Evolutionary conservation across 1,140 invertebrate species (phyloP).

Genomic region (Aphis craccivora): DNA sequence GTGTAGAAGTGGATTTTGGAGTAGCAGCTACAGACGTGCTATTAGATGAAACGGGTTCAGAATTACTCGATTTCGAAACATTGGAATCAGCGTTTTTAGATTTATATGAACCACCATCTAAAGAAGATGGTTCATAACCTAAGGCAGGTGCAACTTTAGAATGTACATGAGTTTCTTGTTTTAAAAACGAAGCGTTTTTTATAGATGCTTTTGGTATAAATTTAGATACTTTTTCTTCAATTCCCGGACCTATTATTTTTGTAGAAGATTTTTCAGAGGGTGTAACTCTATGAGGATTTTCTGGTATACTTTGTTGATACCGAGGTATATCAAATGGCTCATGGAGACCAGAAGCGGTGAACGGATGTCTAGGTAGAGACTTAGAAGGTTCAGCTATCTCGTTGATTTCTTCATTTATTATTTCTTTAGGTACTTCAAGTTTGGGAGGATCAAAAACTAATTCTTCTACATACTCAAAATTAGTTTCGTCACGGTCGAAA

Average conservation of each 20-base stretch:
- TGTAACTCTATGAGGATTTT: constrained; percentile 9
- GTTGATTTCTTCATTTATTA: neutral
- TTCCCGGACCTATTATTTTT: constrained; percentile 23
- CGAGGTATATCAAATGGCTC: constrained; percentile 65
- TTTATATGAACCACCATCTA: neutral
- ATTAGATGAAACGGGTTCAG: neutral
- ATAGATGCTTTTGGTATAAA: constrained; percentile 19
- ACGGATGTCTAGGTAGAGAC: constrained; percentile 17
- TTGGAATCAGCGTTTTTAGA: neutral
- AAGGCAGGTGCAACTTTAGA: constrained; percentile 37
- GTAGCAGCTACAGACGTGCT: neutral
- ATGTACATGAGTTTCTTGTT: neutral
- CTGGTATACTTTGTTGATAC: constrained; percentile 67
- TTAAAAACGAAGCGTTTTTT: constrained; percentile 42
- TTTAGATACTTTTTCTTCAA: neutral
- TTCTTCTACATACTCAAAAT: neutral
- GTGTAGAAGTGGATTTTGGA: neutral
- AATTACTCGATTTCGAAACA: neutral
- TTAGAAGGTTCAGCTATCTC: neutral
- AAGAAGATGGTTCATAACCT: constrained; percentile 39
- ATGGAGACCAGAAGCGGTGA: constrained; percentile 61
- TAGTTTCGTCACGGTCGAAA: constrained; percentile 23
- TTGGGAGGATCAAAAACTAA: neutral
- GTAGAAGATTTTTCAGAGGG: neutral
- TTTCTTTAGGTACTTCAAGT: neutral